Percentiles rank a stretch among this genome's conserved stretches.
These are phyloP conservation scores for Thecophora atra DNA, from an alignment of 2,888 invertebrate genomes.

Conservation along the genomic window DNA sequence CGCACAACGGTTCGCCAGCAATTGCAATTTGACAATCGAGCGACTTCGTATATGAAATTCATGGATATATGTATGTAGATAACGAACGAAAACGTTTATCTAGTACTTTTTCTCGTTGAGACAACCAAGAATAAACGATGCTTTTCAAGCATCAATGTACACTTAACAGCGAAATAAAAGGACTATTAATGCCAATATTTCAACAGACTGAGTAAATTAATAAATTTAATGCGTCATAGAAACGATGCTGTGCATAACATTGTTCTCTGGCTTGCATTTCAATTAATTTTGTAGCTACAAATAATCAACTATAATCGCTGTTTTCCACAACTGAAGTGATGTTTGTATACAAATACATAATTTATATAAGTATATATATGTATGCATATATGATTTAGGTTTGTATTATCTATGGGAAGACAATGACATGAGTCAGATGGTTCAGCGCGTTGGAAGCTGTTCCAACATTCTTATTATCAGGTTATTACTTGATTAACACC, in stretches of 20 bases:
- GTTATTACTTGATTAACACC: not conserved
- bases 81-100: constrained; percentile 1
- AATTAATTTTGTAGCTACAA: constrained; percentile 18
- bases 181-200: constrained; percentile 8
- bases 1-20: not conserved
- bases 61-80: constrained; percentile 20
- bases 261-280: constrained; percentile 18
- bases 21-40: not conserved
- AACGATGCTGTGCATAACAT: not conserved
- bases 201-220: not conserved
- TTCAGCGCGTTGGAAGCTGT: not conserved
- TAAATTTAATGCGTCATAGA: not conserved
- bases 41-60: not conserved
- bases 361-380: no score
- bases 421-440: not conserved
- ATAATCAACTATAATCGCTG: constrained; percentile 29
- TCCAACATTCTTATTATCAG: not conserved
- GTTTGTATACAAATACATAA: not conserved
- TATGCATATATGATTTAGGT: no score
- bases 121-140: no score
- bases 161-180: not conserved
- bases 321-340: constrained; percentile 16
- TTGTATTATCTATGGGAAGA: no score
- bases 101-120: no score
- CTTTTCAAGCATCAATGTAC: constrained; percentile 46